These are phyloP conservation scores for Thymallus thymallus DNA, from an alignment of 2,113 vertebrate species.

Conservation along the genomic window DNA sequence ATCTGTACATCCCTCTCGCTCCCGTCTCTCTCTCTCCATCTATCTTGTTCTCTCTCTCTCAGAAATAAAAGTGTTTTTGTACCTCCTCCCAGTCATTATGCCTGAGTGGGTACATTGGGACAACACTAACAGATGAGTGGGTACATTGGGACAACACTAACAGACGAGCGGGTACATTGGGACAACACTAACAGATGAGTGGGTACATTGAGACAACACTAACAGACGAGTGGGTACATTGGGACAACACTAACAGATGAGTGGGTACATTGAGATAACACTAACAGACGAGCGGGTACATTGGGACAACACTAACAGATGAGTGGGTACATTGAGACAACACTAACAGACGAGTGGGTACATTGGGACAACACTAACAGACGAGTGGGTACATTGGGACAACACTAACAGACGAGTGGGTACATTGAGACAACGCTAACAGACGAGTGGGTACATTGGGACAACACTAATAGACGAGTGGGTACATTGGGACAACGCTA, in stretches of 20 bases:
- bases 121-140: neutral
- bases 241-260: neutral
- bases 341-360: too few relatives aligned
- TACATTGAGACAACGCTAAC: neutral
- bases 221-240: neutral
- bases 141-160: neutral
- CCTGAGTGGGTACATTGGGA: neutral
- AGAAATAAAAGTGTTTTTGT: conserved; percentile 12
- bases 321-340: neutral
- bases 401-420: too few relatives aligned
- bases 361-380: neutral
- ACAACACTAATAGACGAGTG: too few relatives aligned
- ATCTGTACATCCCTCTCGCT: conserved; percentile 8
- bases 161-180: neutral
- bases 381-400: neutral
- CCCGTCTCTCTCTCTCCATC: too few relatives aligned
- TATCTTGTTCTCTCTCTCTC: neutral
- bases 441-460: neutral
- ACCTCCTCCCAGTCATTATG: conserved; percentile 25
- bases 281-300: neutral
- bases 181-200: neutral
- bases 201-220: neutral
- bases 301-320: neutral
- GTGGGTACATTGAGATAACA: neutral
- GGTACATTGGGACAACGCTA: neutral